phyloP scores from a whole-genome alignment of 2,113 vertebrate species.

The Chaetorhynchus papuensis region DNA sequence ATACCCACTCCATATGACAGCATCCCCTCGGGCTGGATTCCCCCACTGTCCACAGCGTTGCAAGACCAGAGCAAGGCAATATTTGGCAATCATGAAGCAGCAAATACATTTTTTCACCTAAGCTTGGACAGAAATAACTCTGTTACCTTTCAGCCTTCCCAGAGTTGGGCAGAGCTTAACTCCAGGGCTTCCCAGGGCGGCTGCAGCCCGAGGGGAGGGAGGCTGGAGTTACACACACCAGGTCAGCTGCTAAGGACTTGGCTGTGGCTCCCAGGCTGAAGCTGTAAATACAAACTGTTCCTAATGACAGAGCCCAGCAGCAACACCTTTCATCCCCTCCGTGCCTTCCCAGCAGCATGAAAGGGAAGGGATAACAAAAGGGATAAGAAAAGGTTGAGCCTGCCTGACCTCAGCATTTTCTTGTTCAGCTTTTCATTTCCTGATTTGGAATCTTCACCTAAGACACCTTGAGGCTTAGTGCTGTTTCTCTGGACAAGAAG shows the following conservation, averaged over 20 bases:
- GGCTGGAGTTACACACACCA: not conserved
- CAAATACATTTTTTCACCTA: not conserved
- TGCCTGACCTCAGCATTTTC: slow-evolving; percentile 15
- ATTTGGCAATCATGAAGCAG: not conserved
- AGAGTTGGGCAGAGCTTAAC: not conserved
- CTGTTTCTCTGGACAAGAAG: not conserved
- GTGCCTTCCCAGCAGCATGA: not conserved
- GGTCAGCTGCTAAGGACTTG: not conserved
- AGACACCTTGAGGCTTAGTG: not conserved
- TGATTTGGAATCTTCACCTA: not conserved
- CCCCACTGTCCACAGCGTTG: accelerated
- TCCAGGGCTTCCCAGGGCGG: not conserved
- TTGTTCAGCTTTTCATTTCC: slow-evolving; percentile 36
- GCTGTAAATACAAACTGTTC: not conserved
- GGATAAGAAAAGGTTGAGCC: not conserved
- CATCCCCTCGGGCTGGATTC: not conserved
- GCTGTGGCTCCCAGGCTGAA: not conserved
- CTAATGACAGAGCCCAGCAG: not conserved
- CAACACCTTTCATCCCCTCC: not conserved
- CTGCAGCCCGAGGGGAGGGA: not conserved
- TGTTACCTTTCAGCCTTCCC: not conserved
- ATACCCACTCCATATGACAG: not conserved
- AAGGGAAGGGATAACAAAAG: not conserved
- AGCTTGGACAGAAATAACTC: not conserved
- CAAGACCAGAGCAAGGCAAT: not conserved